Evolutionary conservation across 2,113 vertebrate species (phyloP).

Genomic region (Gorsachius goisagi): DNA sequence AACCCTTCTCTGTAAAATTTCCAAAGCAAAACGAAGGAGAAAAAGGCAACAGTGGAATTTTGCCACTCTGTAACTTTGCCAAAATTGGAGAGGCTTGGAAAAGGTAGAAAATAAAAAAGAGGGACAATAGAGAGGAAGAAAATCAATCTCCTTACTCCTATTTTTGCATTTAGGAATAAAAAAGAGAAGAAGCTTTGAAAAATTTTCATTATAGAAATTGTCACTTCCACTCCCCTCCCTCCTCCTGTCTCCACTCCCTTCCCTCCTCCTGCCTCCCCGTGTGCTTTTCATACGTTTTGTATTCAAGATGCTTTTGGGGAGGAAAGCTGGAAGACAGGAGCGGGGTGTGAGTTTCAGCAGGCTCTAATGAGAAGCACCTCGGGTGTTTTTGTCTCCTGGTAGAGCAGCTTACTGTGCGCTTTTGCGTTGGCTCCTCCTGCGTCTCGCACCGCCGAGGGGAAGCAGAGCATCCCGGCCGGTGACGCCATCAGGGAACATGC

Average conservation of each 20-base stretch:
- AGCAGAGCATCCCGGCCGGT: background rate
- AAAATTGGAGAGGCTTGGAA: background rate
- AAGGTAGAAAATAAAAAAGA: background rate
- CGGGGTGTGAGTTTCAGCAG: background rate
- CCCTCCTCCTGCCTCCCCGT: background rate
- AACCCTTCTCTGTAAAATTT: background rate
- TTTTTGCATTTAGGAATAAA: background rate
- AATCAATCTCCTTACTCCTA: background rate
- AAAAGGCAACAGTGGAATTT: background rate
- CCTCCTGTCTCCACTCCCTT: background rate
- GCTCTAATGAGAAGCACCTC: background rate
- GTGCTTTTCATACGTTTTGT: background rate
- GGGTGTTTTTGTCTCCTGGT: background rate
- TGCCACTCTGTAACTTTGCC: background rate
- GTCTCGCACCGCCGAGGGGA: fast-evolving
- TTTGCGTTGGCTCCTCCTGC: background rate
- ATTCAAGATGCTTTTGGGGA: background rate
- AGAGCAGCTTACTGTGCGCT: background rate
- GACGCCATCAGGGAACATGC: fast-evolving
- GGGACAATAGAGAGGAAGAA: background rate
- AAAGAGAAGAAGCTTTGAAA: background rate
- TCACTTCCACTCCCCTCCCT: background rate
- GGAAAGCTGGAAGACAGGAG: background rate
- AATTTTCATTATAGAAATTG: background rate
- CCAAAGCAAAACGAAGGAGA: background rate